Base-by-base conservation (phyloP, 1,140 invertebrate genomes). In the Saccostrea echinata region DNA sequence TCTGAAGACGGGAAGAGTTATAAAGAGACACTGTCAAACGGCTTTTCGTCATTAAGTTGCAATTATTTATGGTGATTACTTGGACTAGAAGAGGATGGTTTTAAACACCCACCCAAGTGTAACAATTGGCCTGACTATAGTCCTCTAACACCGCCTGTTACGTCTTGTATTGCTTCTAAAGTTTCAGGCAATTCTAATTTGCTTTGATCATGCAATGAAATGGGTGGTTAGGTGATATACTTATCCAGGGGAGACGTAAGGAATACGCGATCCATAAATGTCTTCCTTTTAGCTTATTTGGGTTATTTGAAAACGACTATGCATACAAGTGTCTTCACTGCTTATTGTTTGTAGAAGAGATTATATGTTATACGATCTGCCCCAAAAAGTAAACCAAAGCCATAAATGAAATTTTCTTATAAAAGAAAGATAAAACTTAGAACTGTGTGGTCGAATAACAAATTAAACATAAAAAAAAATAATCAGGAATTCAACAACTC, bases 51-150 rank as follows among this genome's bases (percentile, higher is more conserved):
- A 76, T 76, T 76, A 76, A 76, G 68, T 76, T 76, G 68, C 68
- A 76, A 76, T 76, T 76, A 76, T 76, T 76, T 76, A 76, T 76
- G 68, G 68, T 76, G 68, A 76, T 76, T 76, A 76, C 68, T 76
- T 76, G 68, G 68, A 76, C 68, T 76, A 76, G 68, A 76, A 76
- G 68, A 76, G 27, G 68, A 33, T 76, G 68, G 68, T 24, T 76
- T 76, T 76, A 76, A 76, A 76, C 68, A 76, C 68, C 68, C 68
- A 76, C 68, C 68, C 68, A 76, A 76, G 68, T 76, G 68, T 76
- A 76, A 76, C 68, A 76, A 30, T 76, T 76, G 68, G 68, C 68
- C 68, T 30, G 8, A 30, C 68, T 30, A n/a, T n/a, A 27, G 30
- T 27, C 30, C 27, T 27, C 24, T 24, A 12, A 27, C 30, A 76